A percentile compares a stretch with the other conserved stretches of the same genome.
Conservation (phyloP, 2,113 vertebrate genomes). For the Artemisiospiza belli region DNA sequence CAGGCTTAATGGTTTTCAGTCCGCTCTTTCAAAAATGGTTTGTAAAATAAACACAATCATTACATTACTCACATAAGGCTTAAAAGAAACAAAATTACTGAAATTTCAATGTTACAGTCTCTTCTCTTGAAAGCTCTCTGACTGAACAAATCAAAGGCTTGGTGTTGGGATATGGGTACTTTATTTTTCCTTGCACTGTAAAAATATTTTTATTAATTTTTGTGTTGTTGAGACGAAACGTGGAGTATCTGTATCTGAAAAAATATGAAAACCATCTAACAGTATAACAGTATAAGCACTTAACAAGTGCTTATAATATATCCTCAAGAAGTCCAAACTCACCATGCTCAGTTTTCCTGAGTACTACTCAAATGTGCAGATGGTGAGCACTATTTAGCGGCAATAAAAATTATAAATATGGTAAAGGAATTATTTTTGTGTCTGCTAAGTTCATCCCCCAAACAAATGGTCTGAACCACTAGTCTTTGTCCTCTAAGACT, state of each 20-base stretch:
- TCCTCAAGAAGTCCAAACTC: background rate
- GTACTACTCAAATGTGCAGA: background rate
- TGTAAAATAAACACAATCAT: background rate
- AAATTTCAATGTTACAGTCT: background rate
- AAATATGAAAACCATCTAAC: background rate
- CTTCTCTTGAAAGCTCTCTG: background rate
- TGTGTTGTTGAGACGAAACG: background rate
- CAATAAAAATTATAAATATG: background rate
- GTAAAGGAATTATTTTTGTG: background rate
- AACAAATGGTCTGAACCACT: background rate
- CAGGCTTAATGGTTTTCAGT: background rate
- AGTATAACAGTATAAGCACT: background rate
- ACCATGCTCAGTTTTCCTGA: background rate
- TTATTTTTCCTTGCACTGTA: background rate
- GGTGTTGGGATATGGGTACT: background rate
- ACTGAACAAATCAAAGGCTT: background rate
- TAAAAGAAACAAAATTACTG: background rate
- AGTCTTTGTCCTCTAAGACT: background rate
- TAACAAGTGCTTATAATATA: background rate
- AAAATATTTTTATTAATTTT: background rate
- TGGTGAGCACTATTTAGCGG: background rate
- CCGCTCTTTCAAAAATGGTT: background rate
- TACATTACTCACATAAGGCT: background rate
- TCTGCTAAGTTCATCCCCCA: background rate
- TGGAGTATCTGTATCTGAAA: background rate